Conservation (phyloP, 2,888 invertebrate genomes). For the Axea sp. region DNA sequence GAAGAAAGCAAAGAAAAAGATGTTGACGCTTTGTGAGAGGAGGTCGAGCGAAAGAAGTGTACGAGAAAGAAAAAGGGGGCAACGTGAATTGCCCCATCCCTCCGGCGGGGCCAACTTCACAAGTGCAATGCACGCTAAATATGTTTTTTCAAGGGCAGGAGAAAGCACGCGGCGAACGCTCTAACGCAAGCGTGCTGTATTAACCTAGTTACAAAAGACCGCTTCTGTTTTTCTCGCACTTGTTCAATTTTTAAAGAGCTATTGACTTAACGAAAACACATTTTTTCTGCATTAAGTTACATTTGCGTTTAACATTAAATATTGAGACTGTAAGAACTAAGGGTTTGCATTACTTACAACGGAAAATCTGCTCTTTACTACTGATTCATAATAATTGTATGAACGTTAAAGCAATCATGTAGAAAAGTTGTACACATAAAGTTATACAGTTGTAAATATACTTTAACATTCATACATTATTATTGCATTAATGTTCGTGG, state of each 20-base stretch:
- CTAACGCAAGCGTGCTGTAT: slow-evolving; percentile 48
- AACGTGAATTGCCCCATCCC: slow-evolving; percentile 24
- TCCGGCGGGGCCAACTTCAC: slow-evolving; percentile 24
- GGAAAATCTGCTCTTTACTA: too few relatives aligned
- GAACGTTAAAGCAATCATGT: too few relatives aligned
- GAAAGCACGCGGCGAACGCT: slow-evolving; percentile 62
- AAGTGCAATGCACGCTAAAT: slow-evolving; percentile 51
- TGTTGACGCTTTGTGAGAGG: not conserved
- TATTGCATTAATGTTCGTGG: too few relatives aligned
- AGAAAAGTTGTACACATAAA: too few relatives aligned
- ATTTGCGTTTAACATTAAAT: too few relatives aligned
- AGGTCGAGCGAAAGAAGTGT: slow-evolving; percentile 6
- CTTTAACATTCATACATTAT: too few relatives aligned
- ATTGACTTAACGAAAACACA: too few relatives aligned
- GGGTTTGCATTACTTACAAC: too few relatives aligned
- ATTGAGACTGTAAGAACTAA: too few relatives aligned
- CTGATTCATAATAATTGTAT: too few relatives aligned
- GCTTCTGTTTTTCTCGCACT: slow-evolving; percentile 18
- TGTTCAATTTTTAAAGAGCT: slow-evolving; percentile 1
- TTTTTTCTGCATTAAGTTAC: too few relatives aligned
- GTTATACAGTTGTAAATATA: too few relatives aligned
- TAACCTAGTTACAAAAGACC: slow-evolving; percentile 67
- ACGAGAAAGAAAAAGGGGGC: slow-evolving; percentile 8
- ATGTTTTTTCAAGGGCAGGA: slow-evolving; percentile 67
- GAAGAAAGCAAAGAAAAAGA: slow-evolving; percentile 20